Percentiles rank a stretch among this genome's conserved stretches.
Conservation (phyloP, 2,797 vertebrate genomes). For the Remorina albescens region DNA sequence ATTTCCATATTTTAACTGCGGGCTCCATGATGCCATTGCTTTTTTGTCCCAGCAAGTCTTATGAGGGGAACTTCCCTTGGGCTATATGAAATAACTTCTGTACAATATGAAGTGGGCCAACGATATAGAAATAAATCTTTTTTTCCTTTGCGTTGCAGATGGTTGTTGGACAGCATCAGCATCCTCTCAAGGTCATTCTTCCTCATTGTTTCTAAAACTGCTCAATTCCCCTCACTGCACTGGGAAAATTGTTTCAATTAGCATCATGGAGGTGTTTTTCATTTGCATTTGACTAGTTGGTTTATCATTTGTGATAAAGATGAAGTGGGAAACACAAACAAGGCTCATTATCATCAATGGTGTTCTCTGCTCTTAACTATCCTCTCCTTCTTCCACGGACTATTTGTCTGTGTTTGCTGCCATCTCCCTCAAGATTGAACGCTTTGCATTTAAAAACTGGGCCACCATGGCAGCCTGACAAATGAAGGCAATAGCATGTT, state of each 20-base stretch:
- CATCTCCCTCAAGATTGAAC: constrained; percentile 74
- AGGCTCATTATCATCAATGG: constrained; percentile 68
- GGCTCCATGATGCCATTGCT: constrained; percentile 7
- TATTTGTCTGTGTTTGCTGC: constrained; percentile 78
- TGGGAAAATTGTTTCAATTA: constrained; percentile 75
- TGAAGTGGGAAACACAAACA: constrained; percentile 69
- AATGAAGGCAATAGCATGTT: constrained; percentile 82
- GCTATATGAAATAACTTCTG: constrained; percentile 46
- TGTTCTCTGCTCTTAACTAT: constrained; percentile 62
- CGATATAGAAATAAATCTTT: constrained; percentile 53
- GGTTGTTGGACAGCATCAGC: constrained; percentile 22
- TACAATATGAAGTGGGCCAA: constrained; percentile 56
- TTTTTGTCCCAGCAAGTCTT: constrained; percentile 36
- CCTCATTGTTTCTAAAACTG: constrained; percentile 32
- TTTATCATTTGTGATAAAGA: constrained; percentile 72
- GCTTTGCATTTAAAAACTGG: constrained; percentile 78
- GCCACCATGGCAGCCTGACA: constrained; percentile 79
- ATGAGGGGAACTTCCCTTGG: constrained; percentile 22
- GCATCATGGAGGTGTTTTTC: constrained; percentile 64
- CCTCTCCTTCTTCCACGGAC: constrained; percentile 47
- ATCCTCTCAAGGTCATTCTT: constrained; percentile 56
- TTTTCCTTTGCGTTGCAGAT: constrained; percentile 13
- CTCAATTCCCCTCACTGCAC: constrained; percentile 32
- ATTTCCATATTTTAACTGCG: constrained; percentile 52
- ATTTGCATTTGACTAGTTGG: constrained; percentile 64